Evolutionary conservation across 2,888 invertebrate genomes (phyloP), one percentile per base, ranked within the genome.

Genomic region (Acholoe squamosa): DNA sequence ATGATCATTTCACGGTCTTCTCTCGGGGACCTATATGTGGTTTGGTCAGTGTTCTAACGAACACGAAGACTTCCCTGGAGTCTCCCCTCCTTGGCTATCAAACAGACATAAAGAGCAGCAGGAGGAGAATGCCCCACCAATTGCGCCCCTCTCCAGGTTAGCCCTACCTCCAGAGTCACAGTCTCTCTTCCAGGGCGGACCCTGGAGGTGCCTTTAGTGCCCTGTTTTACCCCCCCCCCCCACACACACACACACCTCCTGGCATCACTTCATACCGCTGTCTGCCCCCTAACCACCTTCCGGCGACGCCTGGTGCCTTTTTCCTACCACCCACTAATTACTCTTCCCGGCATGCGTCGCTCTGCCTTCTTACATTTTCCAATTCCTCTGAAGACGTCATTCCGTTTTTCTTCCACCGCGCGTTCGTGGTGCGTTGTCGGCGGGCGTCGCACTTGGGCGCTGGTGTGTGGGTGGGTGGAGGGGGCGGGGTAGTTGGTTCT

Each of bases 361-460:
- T 86, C 52, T 86, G 54, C 54, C 86, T 86, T 56, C 54, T 56
- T 56, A 56, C 86, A 86, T 86, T 86, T 86, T 86, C 86, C 52
- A 86, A 86, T 86, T 86, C 54, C 56, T 56, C 86, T 28, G 56
- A 56, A 86, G 56, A 22, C n/a, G 33, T 33, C 33, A 14, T 56
- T 86, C 54, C 56, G 12, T 56, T 28, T 16, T 43, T 43, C 43
- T 10, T 43, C 43, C 43, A 43, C 43, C 43, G 43, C 43, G 43
- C 43, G 43, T 43, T 43, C 5, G 5, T 43, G 43, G 5, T 3
- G 43, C 43, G 84, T 25, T 14, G 34, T 84, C 84, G 84, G 5
- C 28, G 14, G 80, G 80, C 80, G 80, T 19, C 34, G 43, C 80
- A 14, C 31, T 28, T 22, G 71, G 28, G 61, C 61, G 61, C 61